Evolutionary conservation across 1,140 invertebrate species (phyloP).

Genomic region (Rhizoglyphus robini): DNA sequence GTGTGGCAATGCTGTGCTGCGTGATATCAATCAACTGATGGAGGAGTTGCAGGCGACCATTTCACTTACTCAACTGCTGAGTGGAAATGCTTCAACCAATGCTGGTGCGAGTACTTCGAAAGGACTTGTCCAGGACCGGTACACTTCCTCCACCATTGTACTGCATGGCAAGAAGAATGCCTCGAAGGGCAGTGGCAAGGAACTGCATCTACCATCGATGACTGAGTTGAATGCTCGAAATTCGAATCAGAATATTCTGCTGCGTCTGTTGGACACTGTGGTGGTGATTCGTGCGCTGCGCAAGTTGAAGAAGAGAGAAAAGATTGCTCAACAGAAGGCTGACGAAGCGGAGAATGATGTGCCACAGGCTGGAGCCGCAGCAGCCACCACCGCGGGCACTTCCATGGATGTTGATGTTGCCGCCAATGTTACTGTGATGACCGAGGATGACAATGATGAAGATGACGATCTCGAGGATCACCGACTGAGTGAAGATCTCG

Average conservation of each 20-base stretch:
- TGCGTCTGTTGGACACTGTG: constrained; percentile 71
- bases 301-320: not conserved
- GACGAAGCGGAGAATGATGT: not conserved
- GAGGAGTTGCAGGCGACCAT: constrained; percentile 46
- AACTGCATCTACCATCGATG: constrained; percentile 74
- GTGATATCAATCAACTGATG: constrained; percentile 53
- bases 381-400: not conserved
- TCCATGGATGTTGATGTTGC: constrained; percentile 19
- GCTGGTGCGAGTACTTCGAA: constrained; percentile 9
- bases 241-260: constrained; percentile 73
- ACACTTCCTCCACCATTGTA: constrained; percentile 55
- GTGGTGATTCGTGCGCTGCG: constrained; percentile 57
- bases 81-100: constrained; percentile 28
- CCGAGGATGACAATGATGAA: too few relatives aligned
- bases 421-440: too few relatives aligned
- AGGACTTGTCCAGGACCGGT: constrained; percentile 38
- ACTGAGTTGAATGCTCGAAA: constrained; percentile 66
- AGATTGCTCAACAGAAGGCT: not conserved
- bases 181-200: too few relatives aligned
- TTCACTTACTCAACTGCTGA: constrained; percentile 26
- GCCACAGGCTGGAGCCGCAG: not conserved
- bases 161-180: constrained; percentile 54
- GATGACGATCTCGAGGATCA: not conserved
- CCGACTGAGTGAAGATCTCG: constrained; percentile 53
- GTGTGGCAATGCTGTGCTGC: constrained; percentile 53